Evolutionary conservation across 2,797 vertebrate genomes (phyloP).

Genomic region (Eremophila alpestris): DNA sequence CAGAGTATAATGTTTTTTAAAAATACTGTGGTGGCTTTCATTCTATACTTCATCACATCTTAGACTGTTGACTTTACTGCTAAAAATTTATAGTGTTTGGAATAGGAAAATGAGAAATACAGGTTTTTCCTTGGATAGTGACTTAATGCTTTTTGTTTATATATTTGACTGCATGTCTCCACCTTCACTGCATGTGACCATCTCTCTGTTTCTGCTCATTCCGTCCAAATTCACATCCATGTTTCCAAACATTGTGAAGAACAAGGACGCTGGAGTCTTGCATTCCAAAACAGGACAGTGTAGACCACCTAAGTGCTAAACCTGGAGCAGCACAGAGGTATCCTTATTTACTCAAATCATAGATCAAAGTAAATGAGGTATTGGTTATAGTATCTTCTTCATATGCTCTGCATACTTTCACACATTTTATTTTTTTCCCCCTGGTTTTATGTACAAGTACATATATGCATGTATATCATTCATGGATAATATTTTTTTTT

Average conservation of each 20-base stretch:
- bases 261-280: slow-evolving; percentile 78
- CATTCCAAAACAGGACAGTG: slow-evolving; percentile 80
- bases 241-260: slow-evolving; percentile 78
- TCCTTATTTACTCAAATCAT: slow-evolving; percentile 46
- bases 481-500: neutral
- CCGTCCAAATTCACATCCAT: slow-evolving; percentile 74
- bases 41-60: neutral
- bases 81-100: neutral
- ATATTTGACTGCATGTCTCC: slow-evolving; percentile 28
- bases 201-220: slow-evolving; percentile 73
- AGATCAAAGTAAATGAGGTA: slow-evolving; percentile 33
- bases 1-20: neutral
- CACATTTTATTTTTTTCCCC: neutral
- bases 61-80: neutral
- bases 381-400: neutral
- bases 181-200: slow-evolving; percentile 68
- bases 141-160: slow-evolving; percentile 18
- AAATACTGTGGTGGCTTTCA: neutral
- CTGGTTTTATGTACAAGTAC: neutral
- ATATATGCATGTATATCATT: neutral
- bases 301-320: slow-evolving; percentile 83
- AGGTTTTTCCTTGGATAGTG: neutral
- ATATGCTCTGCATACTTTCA: neutral
- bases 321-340: slow-evolving; percentile 76
- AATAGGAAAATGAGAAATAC: neutral